A percentile compares a stretch with the other conserved stretches of the same genome.
phyloP scores from a whole-genome alignment of 2,797 vertebrate genomes.

The Gouania willdenowi region DNA sequence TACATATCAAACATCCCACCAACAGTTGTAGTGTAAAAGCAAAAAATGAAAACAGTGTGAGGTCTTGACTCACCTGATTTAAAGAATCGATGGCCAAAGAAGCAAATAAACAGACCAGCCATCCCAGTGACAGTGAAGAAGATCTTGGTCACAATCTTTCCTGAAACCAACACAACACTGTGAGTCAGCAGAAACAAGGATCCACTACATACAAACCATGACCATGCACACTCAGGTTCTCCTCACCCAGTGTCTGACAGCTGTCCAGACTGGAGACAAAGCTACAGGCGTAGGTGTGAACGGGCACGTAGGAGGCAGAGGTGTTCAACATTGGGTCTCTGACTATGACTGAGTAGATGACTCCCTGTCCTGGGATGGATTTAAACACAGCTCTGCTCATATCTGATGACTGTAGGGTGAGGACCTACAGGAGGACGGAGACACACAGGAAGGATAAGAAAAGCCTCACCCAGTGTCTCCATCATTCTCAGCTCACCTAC shows the following conservation, averaged over 20 bases:
- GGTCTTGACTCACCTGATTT: slow-evolving; percentile 95
- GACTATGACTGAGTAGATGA: slow-evolving; percentile 89
- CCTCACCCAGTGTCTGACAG: slow-evolving; percentile 85
- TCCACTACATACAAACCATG: no score
- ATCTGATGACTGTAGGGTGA: slow-evolving; percentile 76
- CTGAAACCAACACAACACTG: slow-evolving; percentile 72
- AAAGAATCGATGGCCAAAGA: slow-evolving; percentile 92
- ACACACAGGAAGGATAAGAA: no score
- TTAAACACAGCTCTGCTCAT: slow-evolving; percentile 76
- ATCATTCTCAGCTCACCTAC: slow-evolving; percentile 54
- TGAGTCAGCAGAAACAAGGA: no score
- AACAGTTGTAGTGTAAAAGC: no score
- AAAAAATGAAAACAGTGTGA: no score
- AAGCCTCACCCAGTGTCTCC: no score
- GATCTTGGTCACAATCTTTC: slow-evolving; percentile 83
- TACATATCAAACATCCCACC: no score
- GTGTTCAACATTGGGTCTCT: slow-evolving; percentile 85
- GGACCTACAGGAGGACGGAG: slow-evolving; percentile 64
- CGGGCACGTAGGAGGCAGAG: slow-evolving; percentile 87
- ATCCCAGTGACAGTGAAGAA: slow-evolving; percentile 86
- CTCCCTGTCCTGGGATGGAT: slow-evolving; percentile 87
- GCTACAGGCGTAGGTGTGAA: slow-evolving; percentile 90
- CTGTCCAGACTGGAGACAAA: slow-evolving; percentile 74
- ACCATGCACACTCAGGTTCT: no score
- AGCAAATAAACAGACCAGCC: slow-evolving; percentile 89